These are phyloP conservation scores for Cottoperca gobio DNA, from an alignment of 2,797 vertebrate species.

Conservation along the genomic window DNA sequence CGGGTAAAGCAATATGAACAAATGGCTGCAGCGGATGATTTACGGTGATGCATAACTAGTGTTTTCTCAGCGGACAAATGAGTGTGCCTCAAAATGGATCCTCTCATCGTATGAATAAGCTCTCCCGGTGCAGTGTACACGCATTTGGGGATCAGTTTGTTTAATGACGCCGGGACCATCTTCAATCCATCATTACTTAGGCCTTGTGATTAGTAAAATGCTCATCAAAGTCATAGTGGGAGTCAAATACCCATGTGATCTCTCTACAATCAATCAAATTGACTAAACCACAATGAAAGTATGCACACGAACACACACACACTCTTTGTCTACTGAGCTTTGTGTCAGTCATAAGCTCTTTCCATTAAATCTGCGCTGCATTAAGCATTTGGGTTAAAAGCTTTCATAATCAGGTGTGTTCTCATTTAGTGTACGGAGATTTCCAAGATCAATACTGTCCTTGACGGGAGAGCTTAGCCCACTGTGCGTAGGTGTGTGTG, in stretches of 20 bases:
- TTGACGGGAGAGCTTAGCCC: constrained; percentile 51
- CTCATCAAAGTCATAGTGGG: constrained; percentile 56
- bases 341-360: constrained; percentile 69
- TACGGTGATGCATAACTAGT: constrained; percentile 54
- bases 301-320: neutral
- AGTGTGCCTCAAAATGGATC: constrained; percentile 53
- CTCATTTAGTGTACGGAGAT: constrained; percentile 62
- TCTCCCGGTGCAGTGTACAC: neutral
- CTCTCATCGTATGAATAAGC: constrained; percentile 53
- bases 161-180: constrained; percentile 39
- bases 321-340: constrained; percentile 41
- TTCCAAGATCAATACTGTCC: constrained; percentile 72
- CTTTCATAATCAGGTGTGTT: constrained; percentile 79
- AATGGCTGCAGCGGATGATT: constrained; percentile 56
- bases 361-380: constrained; percentile 72
- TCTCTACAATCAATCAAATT: constrained; percentile 68
- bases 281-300: constrained; percentile 40
- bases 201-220: constrained; percentile 66
- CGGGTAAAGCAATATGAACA: constrained; percentile 41
- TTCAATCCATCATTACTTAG: constrained; percentile 64
- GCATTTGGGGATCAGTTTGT: constrained; percentile 49
- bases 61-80: constrained; percentile 42
- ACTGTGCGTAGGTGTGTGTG: constrained; percentile 28
- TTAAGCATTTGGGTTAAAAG: constrained; percentile 84
- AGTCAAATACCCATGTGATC: constrained; percentile 70